phyloP scores from a whole-genome alignment of 1,140 invertebrate genomes.

The Heliconius himera region DNA sequence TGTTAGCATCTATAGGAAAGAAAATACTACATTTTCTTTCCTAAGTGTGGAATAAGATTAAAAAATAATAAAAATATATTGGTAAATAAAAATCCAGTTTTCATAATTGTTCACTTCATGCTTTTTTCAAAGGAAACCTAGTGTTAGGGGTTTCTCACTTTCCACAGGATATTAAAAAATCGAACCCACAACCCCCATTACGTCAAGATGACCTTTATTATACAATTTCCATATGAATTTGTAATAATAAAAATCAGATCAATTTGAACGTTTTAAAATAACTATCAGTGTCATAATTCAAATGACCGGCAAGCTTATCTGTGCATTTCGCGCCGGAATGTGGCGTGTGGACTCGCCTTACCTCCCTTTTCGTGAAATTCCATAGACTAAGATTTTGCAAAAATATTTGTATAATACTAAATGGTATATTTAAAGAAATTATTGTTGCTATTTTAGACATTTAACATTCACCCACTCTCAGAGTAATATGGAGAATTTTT shows the following conservation, averaged over 20 bases:
- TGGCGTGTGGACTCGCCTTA: not conserved
- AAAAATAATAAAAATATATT: not conserved
- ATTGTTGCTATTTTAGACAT: no score
- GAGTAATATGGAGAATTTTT: no score
- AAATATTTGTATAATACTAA: not conserved
- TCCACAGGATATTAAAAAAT: no score
- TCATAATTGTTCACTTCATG: not conserved
- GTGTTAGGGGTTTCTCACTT: no score
- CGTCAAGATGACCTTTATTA: no score
- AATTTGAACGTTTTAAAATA: not conserved
- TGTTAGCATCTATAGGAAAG: no score
- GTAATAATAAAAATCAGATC: not conserved
- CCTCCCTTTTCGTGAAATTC: not conserved
- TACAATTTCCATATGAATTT: not conserved
- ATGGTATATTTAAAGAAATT: no score
- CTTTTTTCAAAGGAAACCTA: no score
- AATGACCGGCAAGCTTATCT: not conserved
- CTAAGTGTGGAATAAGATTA: no score
- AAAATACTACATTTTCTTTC: no score
- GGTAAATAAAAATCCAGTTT: not conserved
- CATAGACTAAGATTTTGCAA: not conserved
- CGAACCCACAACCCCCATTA: no score
- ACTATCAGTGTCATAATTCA: conserved; percentile 4
- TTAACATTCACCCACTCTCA: no score
- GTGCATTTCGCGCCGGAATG: not conserved